Evolutionary conservation across 2,888 invertebrate genomes (phyloP), one percentile per base, ranked within the genome.

Genomic region (Hirudinaria manillensis): DNA sequence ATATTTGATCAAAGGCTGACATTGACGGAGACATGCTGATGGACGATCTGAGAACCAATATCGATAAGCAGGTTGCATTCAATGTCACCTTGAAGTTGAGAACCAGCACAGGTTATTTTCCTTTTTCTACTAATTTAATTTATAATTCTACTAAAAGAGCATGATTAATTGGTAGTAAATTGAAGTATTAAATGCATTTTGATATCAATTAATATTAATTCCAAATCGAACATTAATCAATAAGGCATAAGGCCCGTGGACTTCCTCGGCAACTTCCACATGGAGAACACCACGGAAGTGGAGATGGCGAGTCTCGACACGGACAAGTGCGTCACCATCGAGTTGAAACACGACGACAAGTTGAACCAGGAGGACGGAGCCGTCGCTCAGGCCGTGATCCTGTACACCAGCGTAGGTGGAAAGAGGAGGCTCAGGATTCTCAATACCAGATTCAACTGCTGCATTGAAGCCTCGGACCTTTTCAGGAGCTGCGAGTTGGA

Each of bases 321-420:
- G 80, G 89, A 90, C 82, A 90, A 90, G 83, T 92, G 93, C 0
- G 88, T 99, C 66, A 92, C 92, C 75, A 90, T 98, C 70, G 99
- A 99, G 88, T 90, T 99, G 72, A 98, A 97, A 83, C 98, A 99
- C 87, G 99, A 99, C 86, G 99, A 99, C 87, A 99, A 99, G 84
- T 86, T 99, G 51, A 90, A 91, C 0, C 94, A 93, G 78, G 94
- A 95, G 79, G 95, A 96, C 79, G 93, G 94, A 19, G 94, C 97
- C 16, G 94, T 91, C 85, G 88, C 98, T 38, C 98, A 88, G 86
- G 85, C 85, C 36, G 89, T 99, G 2, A 86, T 97, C 24, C 87
- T 99, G 55, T 99, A 94, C 86, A 99, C 99, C 0, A 87, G 86
- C 79, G 82, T 87, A 53, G 83, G 84, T 78, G 99, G 99, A 0